These are phyloP conservation scores for Bujurquina vittata DNA, from an alignment of 2,113 vertebrate genomes.

Conservation along the genomic window DNA sequence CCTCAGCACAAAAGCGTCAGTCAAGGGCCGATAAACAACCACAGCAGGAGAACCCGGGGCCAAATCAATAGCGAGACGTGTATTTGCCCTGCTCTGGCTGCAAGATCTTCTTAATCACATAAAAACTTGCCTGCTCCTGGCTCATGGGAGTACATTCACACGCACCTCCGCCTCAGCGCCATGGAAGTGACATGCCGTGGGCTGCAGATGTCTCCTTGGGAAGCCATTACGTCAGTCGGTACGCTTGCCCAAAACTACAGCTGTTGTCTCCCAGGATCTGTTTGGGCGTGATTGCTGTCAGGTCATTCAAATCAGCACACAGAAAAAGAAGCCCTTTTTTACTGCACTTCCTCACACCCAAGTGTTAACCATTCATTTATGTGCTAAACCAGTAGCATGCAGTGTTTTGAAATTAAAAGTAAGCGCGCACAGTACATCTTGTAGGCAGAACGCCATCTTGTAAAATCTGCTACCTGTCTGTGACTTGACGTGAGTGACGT, in stretches of 20 bases:
- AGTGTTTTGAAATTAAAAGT: conserved; percentile 18
- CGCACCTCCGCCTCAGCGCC: conserved; percentile 29
- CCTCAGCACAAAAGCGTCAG: conserved; percentile 60
- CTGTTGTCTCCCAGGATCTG: conserved; percentile 47
- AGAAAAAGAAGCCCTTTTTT: neutral
- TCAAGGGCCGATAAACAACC: conserved; percentile 72
- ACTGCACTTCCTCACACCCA: neutral
- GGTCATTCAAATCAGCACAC: conserved; percentile 73
- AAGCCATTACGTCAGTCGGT: conserved; percentile 38
- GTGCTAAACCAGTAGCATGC: conserved; percentile 7
- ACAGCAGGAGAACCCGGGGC: conserved; percentile 46
- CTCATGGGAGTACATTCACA: conserved; percentile 4
- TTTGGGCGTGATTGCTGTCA: conserved; percentile 70
- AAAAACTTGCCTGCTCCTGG: conserved; percentile 12
- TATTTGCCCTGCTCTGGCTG: conserved; percentile 12
- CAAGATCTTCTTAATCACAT: conserved; percentile 43
- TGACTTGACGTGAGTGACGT: conserved; percentile 8
- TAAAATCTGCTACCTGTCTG: conserved; percentile 30
- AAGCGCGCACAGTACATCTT: neutral
- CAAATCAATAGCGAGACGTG: conserved; percentile 58
- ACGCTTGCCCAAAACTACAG: conserved; percentile 46
- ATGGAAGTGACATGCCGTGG: conserved; percentile 58
- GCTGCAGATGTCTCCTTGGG: conserved; percentile 57
- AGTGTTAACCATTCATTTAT: conserved; percentile 41
- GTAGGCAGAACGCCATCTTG: neutral